Percentiles rank a stretch among this genome's conserved stretches.
Conservation (phyloP, 2,797 vertebrate genomes). For the Cyclura pinguis region DNA sequence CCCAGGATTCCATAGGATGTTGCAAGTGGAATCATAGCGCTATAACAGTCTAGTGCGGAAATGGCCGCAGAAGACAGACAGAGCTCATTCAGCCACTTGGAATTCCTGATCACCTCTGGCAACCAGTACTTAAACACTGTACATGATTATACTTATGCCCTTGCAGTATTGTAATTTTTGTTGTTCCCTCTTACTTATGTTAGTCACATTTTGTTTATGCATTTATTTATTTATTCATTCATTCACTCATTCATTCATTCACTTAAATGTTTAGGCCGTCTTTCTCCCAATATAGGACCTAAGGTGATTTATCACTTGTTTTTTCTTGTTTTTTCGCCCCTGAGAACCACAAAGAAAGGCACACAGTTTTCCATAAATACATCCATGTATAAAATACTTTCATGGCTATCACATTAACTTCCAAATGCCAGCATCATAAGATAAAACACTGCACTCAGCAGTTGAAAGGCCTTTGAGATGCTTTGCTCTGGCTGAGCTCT, state of each 20-base stretch:
- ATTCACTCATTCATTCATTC: too few species aligned
- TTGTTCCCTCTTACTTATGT: neutral
- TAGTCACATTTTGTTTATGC: neutral
- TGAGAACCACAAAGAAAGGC: neutral
- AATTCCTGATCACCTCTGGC: neutral
- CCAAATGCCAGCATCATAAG: slow-evolving; percentile 29
- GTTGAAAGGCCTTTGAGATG: slow-evolving; percentile 40
- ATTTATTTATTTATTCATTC: too few species aligned
- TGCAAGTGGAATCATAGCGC: too few species aligned
- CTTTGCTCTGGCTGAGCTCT: slow-evolving; percentile 49
- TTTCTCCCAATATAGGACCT: neutral
- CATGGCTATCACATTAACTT: neutral
- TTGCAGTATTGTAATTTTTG: neutral
- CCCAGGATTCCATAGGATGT: too few species aligned
- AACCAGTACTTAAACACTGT: neutral
- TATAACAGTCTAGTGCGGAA: too few species aligned
- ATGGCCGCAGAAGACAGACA: neutral
- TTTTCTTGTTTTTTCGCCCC: neutral
- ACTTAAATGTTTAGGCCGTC: too few species aligned
- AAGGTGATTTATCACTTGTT: too few species aligned
- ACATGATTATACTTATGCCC: neutral
- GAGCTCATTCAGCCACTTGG: neutral
- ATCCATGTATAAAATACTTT: neutral
- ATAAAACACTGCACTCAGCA: slow-evolving; percentile 46
- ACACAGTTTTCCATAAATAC: neutral